These are phyloP conservation scores for Onychostoma macrolepis DNA, from an alignment of 2,113 vertebrate species.

Conservation along the genomic window DNA sequence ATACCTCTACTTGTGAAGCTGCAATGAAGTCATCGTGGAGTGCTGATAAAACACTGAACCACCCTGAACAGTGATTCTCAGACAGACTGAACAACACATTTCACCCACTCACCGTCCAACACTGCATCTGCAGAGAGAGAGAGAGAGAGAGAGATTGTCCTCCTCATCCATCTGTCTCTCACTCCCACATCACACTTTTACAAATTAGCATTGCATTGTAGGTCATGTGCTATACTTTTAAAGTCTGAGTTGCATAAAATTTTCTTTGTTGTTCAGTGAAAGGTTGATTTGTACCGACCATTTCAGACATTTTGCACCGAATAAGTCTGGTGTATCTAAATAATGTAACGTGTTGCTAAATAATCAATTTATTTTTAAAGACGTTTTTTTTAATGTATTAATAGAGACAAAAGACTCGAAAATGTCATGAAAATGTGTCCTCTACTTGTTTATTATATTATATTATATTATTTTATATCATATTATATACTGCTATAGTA, in stretches of 20 bases:
- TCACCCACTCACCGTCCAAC: constrained; percentile 52
- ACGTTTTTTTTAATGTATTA: not conserved
- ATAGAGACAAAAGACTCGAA: not conserved
- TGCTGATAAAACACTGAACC: not conserved
- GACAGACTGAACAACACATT: constrained; percentile 1
- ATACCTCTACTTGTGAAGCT: not conserved
- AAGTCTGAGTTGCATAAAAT: not conserved
- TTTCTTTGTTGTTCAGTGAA: not conserved
- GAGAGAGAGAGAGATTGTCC: constrained; percentile 2
- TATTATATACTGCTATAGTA: no score
- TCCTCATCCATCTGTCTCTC: constrained; percentile 25
- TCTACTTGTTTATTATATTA: not conserved
- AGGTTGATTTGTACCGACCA: not conserved
- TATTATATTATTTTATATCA: no score
- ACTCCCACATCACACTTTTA: constrained; percentile 10
- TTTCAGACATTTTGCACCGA: not conserved
- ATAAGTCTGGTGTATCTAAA: not conserved
- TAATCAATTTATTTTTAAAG: not conserved
- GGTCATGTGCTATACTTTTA: constrained; percentile 51
- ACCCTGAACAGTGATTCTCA: constrained; percentile 12
- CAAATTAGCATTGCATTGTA: constrained; percentile 38
- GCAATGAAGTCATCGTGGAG: not conserved
- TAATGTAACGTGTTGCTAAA: not conserved
- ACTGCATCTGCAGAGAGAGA: constrained; percentile 38
- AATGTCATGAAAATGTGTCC: not conserved